Percentiles rank a stretch among this genome's conserved stretches.
These are phyloP conservation scores for Volucella inanis DNA, from an alignment of 2,888 invertebrate genomes.

Conservation along the genomic window DNA sequence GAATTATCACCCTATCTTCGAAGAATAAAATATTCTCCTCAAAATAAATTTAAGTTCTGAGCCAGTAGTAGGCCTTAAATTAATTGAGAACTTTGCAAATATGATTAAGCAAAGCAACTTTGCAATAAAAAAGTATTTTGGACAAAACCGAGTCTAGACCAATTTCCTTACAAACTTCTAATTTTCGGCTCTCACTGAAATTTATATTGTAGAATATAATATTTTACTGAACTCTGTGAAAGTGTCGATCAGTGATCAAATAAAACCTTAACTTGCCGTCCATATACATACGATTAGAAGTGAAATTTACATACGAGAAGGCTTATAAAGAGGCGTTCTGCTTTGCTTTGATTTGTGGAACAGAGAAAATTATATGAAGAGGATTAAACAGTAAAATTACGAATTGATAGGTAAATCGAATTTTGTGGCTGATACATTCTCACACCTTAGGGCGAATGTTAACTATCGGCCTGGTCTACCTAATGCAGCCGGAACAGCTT, in stretches of 20 bases:
- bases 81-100: constrained; percentile 41
- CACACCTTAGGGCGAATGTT: too few relatives aligned
- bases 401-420: too few relatives aligned
- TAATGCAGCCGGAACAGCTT: too few relatives aligned
- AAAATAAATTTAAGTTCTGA: constrained; percentile 67
- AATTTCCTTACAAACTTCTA: not conserved
- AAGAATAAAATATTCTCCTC: constrained; percentile 74
- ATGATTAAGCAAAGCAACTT: constrained; percentile 64
- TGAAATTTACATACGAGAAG: too few relatives aligned
- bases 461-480: too few relatives aligned
- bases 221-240: constrained; percentile 32
- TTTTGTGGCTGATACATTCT: too few relatives aligned
- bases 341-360: too few relatives aligned
- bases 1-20: constrained; percentile 72
- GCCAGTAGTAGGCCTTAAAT: constrained; percentile 62
- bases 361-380: too few relatives aligned
- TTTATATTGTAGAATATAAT: constrained; percentile 37
- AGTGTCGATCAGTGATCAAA: constrained; percentile 4
- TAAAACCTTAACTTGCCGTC: too few relatives aligned
- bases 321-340: too few relatives aligned
- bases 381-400: too few relatives aligned
- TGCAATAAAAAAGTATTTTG: not conserved
- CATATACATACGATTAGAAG: too few relatives aligned
- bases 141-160: not conserved
- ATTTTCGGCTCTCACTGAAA: constrained; percentile 15